Base-by-base conservation (phyloP, 2,113 vertebrate genomes). In the Cyprinus carpio region DNA sequence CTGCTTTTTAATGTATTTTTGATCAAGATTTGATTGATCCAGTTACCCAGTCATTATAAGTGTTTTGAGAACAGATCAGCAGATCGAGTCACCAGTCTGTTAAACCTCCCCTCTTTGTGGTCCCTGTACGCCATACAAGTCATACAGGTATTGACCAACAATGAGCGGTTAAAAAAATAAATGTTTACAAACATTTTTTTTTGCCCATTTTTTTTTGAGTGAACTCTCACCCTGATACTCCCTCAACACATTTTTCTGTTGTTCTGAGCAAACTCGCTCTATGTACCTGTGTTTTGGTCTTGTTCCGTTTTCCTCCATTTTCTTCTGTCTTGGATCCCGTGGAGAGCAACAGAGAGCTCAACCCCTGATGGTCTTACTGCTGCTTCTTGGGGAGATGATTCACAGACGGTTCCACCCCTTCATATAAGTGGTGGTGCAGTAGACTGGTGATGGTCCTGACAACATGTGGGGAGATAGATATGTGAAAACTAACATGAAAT, bases 391-490 rank as follows among this genome's bases (percentile, higher is more conserved):
- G 97, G 25, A 97, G 98, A 90, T 99, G 98, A 94, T 99, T 99
- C 89, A 99, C 98, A 0, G 98, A 99, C 37, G 97, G 95, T 5
- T 99, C 97, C 1, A 99, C 98, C 65, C 99, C 98, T 90, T 99
- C 98, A 10, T 99, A 99, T 93, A 99, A n/a, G n/a, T 99, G 86
- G 98, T 99, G n/a, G 86, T 99, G 98, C 87, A 99, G 96, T 91
- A 99, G 92, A 93, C 98, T 98, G 88, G 98, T 99, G 91, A 99
- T 99, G n/a, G 87, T 99, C 98, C 98, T 99, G 56, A n/a, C n/a
- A 58, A 75, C 8, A 37, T n/a, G n/a, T 11, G 56, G 16, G 6
- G 0, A 29, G 43, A 60, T 12, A 20, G 11, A 60, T 13, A 83
- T n/a, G 23, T 75, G 37, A 34, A 80, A 49, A 58, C 40, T 34